Conservation (phyloP, 2,797 vertebrate genomes). For the Fundulus diaphanus region DNA sequence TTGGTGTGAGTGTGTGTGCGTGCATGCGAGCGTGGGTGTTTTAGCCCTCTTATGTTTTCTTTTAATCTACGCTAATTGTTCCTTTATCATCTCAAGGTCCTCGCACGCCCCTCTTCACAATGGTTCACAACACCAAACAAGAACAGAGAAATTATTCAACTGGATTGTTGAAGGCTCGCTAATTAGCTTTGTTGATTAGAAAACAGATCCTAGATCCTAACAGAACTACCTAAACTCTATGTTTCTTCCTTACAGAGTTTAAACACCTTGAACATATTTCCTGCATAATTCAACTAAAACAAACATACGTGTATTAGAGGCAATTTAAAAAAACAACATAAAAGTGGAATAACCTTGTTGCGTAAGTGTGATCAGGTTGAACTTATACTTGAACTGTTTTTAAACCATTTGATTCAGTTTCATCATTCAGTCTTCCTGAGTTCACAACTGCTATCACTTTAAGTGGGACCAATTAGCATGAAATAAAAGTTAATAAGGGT, state of each 20-base stretch:
- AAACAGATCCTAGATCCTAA: constrained; percentile 3
- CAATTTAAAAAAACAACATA: not conserved
- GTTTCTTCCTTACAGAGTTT: not conserved
- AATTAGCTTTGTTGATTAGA: constrained; percentile 35
- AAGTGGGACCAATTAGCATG: too few relatives aligned
- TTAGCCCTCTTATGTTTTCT: constrained; percentile 46
- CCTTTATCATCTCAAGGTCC: constrained; percentile 71
- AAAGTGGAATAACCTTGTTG: too few relatives aligned
- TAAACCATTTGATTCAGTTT: too few relatives aligned
- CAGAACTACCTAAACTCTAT: not conserved
- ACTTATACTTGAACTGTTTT: not conserved
- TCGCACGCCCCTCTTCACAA: constrained; percentile 24
- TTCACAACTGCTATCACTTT: too few relatives aligned
- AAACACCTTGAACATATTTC: not conserved
- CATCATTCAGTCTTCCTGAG: too few relatives aligned
- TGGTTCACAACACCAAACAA: constrained; percentile 27
- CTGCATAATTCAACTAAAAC: not conserved
- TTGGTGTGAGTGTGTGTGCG: constrained; percentile 56
- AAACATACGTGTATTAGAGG: not conserved
- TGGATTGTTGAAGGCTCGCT: constrained; percentile 27
- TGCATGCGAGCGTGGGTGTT: constrained; percentile 6
- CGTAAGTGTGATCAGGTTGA: too few relatives aligned
- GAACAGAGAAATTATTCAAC: constrained; percentile 25
- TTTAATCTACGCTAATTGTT: constrained; percentile 71
- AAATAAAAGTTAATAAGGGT: too few relatives aligned